Conservation (phyloP, 2,888 invertebrate genomes). For the Agrochola lychnidis region DNA sequence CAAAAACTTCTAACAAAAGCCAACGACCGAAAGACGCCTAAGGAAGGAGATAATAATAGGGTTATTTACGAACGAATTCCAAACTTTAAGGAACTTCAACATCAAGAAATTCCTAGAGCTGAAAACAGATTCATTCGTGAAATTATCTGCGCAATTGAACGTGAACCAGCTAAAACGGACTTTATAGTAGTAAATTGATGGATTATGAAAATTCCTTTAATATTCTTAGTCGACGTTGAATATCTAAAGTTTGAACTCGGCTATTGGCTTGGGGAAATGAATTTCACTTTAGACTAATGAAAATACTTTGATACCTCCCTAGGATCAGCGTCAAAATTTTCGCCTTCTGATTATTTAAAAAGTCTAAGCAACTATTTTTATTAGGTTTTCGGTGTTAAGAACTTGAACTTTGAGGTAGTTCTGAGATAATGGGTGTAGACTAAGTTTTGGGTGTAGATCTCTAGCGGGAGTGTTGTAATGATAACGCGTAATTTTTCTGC, state of each 20-base stretch:
- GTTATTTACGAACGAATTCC: constrained; percentile 31
- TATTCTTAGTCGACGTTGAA: constrained; percentile 77
- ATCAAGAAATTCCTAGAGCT: constrained; percentile 33
- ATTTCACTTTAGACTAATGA: constrained; percentile 87
- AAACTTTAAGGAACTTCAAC: constrained; percentile 22
- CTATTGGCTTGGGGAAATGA: constrained; percentile 84
- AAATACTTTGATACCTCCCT: constrained; percentile 84
- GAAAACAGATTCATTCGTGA: constrained; percentile 63
- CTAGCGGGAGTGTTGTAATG: background rate
- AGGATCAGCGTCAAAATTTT: constrained; percentile 75
- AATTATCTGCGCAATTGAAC: constrained; percentile 66
- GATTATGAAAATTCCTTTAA: constrained; percentile 88
- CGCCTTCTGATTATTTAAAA: constrained; percentile 67
- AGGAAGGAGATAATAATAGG: constrained; percentile 16
- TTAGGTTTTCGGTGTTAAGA: constrained; percentile 30
- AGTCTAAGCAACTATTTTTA: constrained; percentile 50
- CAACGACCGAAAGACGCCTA: background rate
- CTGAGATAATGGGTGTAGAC: constrained; percentile 12
- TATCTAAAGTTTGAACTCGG: constrained; percentile 79
- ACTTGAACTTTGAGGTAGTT: constrained; percentile 12
- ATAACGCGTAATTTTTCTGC: background rate
- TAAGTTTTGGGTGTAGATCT: constrained; percentile 2
- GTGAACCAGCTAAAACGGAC: constrained; percentile 65
- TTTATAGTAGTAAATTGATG: constrained; percentile 76
- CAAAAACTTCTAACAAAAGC: background rate